Evolutionary conservation across 1,140 invertebrate genomes (phyloP).

Genomic region (Drosophila serrata): DNA sequence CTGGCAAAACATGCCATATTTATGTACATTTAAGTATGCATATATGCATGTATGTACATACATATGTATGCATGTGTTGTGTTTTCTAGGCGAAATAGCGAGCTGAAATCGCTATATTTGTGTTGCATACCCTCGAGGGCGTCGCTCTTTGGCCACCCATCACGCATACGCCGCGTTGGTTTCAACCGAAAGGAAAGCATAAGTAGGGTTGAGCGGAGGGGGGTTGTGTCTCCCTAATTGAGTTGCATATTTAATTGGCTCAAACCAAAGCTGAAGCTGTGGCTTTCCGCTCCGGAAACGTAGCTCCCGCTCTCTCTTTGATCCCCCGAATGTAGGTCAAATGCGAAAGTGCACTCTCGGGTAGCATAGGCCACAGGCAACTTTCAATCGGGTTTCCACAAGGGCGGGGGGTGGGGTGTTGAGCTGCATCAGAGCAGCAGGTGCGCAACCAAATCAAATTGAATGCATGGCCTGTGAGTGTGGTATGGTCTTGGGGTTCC

Average conservation of each 20-base stretch:
- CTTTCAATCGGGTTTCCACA: constrained; percentile 73
- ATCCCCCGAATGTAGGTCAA: constrained; percentile 68
- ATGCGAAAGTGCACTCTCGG: constrained; percentile 70
- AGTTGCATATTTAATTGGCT: constrained; percentile 65
- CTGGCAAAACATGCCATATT: constrained; percentile 32
- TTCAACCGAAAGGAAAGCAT: background rate
- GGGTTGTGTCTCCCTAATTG: constrained; percentile 47
- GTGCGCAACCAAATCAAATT: constrained; percentile 71
- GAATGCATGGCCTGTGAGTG: constrained; percentile 32
- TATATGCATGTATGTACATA: constrained; percentile 8
- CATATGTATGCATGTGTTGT: background rate
- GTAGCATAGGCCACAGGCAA: constrained; percentile 60
- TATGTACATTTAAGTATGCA: constrained; percentile 30
- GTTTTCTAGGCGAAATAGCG: background rate
- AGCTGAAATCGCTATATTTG: constrained; percentile 4
- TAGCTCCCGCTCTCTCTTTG: constrained; percentile 33
- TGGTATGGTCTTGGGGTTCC: constrained; percentile 15
- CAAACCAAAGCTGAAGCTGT: constrained; percentile 19
- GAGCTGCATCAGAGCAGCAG: constrained; percentile 32
- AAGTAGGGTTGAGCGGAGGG: constrained; percentile 1
- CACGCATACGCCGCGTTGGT: constrained; percentile 55
- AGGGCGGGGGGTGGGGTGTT: constrained; percentile 31
- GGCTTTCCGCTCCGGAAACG: constrained; percentile 35
- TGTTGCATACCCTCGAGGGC: constrained; percentile 60
- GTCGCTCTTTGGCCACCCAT: constrained; percentile 29